Conservation (phyloP, 2,113 vertebrate genomes). For the Ranitomeya variabilis region DNA sequence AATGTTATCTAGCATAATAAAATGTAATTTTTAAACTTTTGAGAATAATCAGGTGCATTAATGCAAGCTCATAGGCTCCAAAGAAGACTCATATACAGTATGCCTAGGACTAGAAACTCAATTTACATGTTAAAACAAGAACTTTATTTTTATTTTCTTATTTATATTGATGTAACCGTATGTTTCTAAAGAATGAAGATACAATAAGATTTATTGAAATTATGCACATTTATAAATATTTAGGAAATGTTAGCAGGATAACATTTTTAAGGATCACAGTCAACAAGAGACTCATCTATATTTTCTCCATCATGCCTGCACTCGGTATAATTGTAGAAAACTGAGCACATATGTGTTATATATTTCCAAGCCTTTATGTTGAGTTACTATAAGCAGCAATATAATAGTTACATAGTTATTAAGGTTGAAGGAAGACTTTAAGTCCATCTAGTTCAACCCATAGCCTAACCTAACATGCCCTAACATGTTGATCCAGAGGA, state of each 20-base stretch:
- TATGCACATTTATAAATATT: background rate
- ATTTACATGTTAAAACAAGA: conserved; percentile 6
- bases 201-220: background rate
- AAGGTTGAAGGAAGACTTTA: too few species aligned
- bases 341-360: too few species aligned
- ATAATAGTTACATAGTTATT: too few species aligned
- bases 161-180: background rate
- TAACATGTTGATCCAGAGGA: too few species aligned
- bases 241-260: background rate
- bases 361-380: too few species aligned
- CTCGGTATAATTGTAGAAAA: too few species aligned
- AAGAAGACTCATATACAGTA: background rate
- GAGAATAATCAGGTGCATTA: background rate
- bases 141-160: background rate
- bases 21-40: background rate
- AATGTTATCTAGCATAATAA: background rate
- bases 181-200: background rate
- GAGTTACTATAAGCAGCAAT: too few species aligned
- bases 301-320: background rate
- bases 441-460: too few species aligned
- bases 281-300: background rate
- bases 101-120: background rate
- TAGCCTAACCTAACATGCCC: too few species aligned
- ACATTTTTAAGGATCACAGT: background rate
- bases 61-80: conserved; percentile 2